phyloP scores from a whole-genome alignment of 2,888 invertebrate species.

The Malachius bipustulatus region DNA sequence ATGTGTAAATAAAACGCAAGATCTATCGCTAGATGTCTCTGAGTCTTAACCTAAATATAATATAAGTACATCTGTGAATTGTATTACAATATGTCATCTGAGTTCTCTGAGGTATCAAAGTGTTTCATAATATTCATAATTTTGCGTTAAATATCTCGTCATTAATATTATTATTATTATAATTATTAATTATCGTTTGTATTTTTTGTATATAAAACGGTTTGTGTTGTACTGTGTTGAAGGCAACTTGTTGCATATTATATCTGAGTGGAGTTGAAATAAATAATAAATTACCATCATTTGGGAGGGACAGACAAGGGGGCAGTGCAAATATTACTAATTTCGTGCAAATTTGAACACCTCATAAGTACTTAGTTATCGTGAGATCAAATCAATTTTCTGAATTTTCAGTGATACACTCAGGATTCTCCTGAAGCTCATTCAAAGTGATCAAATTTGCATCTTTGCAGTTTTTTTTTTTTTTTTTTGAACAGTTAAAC shows the following conservation, averaged over 20 bases:
- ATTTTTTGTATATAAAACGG: slow-evolving; percentile 29
- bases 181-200: slow-evolving; percentile 29
- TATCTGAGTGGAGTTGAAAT: slow-evolving; percentile 26
- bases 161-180: slow-evolving; percentile 17
- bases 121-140: no score
- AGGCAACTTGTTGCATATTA: slow-evolving; percentile 38
- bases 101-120: slow-evolving; percentile 37
- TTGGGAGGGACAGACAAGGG: background rate
- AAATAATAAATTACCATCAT: background rate
- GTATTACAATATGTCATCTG: slow-evolving; percentile 27
- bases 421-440: no score
- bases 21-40: no score
- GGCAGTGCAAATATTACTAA: slow-evolving; percentile 3
- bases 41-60: no score
- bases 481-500: slow-evolving; percentile 21
- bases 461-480: no score
- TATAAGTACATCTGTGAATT: slow-evolving; percentile 41
- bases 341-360: background rate
- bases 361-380: no score
- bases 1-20: no score
- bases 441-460: no score
- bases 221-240: slow-evolving; percentile 39
- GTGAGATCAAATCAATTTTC: no score
- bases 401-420: slow-evolving; percentile 1
- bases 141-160: no score